Evolutionary conservation across 2,888 invertebrate genomes (phyloP).

Genomic region (Chrysomela aeneicollis): DNA sequence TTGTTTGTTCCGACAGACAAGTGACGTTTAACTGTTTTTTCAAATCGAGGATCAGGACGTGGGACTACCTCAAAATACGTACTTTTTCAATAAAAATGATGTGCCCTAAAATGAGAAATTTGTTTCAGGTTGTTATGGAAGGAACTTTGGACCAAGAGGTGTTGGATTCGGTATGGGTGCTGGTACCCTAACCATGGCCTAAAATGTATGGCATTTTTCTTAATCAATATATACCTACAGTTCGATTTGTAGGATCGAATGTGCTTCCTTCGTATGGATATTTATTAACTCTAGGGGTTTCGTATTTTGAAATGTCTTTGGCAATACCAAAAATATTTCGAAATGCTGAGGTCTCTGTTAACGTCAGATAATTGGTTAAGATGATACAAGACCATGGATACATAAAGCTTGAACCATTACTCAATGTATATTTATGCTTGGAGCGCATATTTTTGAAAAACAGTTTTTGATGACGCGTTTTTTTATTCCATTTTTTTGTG

Average conservation of each 20-base stretch:
- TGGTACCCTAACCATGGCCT: constrained; percentile 89
- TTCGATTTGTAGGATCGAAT: constrained; percentile 4
- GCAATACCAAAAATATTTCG: constrained; percentile 2
- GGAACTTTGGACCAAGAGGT: constrained; percentile 87
- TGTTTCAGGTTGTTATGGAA: constrained; percentile 77
- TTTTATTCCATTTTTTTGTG: constrained; percentile 48
- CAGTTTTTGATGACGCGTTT: constrained; percentile 40
- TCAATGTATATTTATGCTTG: constrained; percentile 45
- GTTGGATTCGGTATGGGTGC: constrained; percentile 92
- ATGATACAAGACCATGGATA: constrained; percentile 41
- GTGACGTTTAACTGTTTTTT: too few relatives aligned
- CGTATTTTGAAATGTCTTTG: constrained; percentile 28
- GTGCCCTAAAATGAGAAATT: not conserved
- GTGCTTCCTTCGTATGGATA: not conserved
- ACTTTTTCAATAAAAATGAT: too few relatives aligned
- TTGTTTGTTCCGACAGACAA: too few relatives aligned
- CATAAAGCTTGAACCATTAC: constrained; percentile 22
- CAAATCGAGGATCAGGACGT: too few relatives aligned
- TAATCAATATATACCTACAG: constrained; percentile 44
- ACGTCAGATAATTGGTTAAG: constrained; percentile 45
- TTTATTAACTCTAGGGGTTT: constrained; percentile 26
- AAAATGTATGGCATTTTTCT: constrained; percentile 55
- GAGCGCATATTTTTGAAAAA: constrained; percentile 49
- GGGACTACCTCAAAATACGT: too few relatives aligned
- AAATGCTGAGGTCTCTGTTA: constrained; percentile 31